Percentiles rank a stretch among this genome's conserved stretches.
phyloP scores from a whole-genome alignment of 1,140 invertebrate species.

The Bradysia coprophila region DNA sequence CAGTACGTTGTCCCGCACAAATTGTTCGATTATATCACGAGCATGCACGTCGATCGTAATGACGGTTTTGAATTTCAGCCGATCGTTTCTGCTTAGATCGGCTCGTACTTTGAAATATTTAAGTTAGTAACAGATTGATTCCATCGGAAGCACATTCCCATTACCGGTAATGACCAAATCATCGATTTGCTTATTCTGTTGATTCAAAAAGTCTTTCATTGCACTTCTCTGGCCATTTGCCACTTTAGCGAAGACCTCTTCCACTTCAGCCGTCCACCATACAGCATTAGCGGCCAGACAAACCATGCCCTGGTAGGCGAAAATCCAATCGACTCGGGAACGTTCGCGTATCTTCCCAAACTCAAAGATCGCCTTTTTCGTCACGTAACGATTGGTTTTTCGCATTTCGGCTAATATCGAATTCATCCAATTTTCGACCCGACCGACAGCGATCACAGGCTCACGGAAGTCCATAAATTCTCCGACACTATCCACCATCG shows the following conservation, averaged over 20 bases:
- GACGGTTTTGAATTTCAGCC: conserved; percentile 72
- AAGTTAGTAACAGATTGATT: neutral
- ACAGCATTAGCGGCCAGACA: conserved; percentile 68
- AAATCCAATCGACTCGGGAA: conserved; percentile 53
- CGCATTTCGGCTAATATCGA: conserved; percentile 67
- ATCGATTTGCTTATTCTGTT: conserved; percentile 65
- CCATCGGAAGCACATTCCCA: neutral
- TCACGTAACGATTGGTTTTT: conserved; percentile 59
- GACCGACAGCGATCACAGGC: conserved; percentile 35
- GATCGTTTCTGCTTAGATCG: conserved; percentile 56
- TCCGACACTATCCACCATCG: conserved; percentile 68
- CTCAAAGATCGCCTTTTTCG: conserved; percentile 72
- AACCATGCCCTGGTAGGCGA: conserved; percentile 77
- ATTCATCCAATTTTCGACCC: conserved; percentile 85
- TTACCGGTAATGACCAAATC: conserved; percentile 59
- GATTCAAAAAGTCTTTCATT: conserved; percentile 74
- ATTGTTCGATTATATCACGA: conserved; percentile 70
- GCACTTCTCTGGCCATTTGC: conserved; percentile 56
- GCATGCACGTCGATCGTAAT: conserved; percentile 81
- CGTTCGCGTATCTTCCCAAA: conserved; percentile 52
- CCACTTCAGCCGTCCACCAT: conserved; percentile 88
- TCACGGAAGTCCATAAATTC: conserved; percentile 71
- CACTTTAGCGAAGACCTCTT: conserved; percentile 67
- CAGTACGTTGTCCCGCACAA: conserved; percentile 70
- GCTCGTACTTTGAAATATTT: conserved; percentile 10